Base-by-base conservation (phyloP, 2,797 vertebrate genomes). In the Linurgus olivaceus region DNA sequence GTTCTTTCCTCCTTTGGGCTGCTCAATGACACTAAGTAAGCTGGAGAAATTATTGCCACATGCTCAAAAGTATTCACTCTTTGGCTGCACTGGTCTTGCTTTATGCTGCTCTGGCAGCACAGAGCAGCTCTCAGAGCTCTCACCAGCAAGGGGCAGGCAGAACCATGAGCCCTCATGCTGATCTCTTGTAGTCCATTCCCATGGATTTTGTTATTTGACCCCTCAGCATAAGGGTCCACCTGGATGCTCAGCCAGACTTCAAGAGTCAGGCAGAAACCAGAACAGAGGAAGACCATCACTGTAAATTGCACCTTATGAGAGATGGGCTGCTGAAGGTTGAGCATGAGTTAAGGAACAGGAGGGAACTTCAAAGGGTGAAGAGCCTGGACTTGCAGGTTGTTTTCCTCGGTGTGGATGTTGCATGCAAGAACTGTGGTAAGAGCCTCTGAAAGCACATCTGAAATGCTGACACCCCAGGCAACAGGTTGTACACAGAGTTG, bases 91-190 rank as follows among this genome's bases (percentile, higher is more conserved):
- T 67, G 59, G 9, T 50, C 63, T 47, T 57, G 38, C 61, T 74
- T 61, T 29, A 8, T 28, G 55, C 51, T 37, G 7, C 61, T 74
- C 40, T 62, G 48, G 72, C 67, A 63, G 20, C 31, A 17, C 17
- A 66, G 72, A 62, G 61, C 38, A 57, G 14, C 28, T 8, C 44
- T 33, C 54, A 21, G 25, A 28, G 42, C 28, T 28, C 47, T 84
- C 77, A 40, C 19, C 57, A 80, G 42, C 2, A 1, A 51, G 44
- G 2, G 7, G 7, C 35, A 66, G 37, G 52, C 11, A 31, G 51
- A 79, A 2, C 55, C 0, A 0, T 26, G 28, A 86, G 26, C 4
- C 38, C 7, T 17, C 0, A 0, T 16, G 38, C 37, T 76, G 15
- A 17, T 67, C 62, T 47, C 47, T 40, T 10, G 7, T 24, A 47